A percentile compares a stretch with the other conserved stretches of the same genome.
phyloP scores from a whole-genome alignment of 2,888 invertebrate species.

The Zele albiditarsus region DNA sequence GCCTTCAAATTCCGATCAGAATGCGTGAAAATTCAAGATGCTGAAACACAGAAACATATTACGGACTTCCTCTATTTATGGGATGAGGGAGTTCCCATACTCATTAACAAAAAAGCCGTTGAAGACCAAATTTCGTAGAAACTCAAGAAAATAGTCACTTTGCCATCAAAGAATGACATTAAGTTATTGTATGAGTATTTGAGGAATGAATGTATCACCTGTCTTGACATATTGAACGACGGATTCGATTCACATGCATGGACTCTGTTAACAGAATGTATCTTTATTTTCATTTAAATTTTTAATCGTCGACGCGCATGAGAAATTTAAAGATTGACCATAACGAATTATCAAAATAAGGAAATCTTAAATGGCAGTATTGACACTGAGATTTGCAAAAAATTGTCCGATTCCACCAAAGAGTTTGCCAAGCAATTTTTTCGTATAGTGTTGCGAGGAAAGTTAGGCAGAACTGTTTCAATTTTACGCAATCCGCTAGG shows the following conservation, averaged over 20 bases:
- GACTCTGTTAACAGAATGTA: no score
- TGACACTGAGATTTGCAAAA: constrained; percentile 5
- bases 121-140: constrained; percentile 22
- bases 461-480: constrained; percentile 40
- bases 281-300: constrained; percentile 32
- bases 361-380: background rate
- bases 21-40: constrained; percentile 32
- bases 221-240: constrained; percentile 5
- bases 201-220: constrained; percentile 20
- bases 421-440: constrained; percentile 22
- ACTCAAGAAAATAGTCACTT: constrained; percentile 23
- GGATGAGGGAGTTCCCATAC: constrained; percentile 36
- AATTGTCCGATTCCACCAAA: constrained; percentile 16
- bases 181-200: constrained; percentile 29
- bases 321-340: constrained; percentile 32
- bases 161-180: constrained; percentile 23
- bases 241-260: no score
- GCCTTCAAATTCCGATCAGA: constrained; percentile 21
- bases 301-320: constrained; percentile 40
- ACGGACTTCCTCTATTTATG: constrained; percentile 10
- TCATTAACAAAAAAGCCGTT: constrained; percentile 40
- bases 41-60: constrained; percentile 16
- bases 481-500: constrained; percentile 29
- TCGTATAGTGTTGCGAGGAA: constrained; percentile 38
- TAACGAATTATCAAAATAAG: constrained; percentile 1